These are phyloP conservation scores for Istiophorus platypterus DNA, from an alignment of 2,113 vertebrate genomes.

Conservation along the genomic window DNA sequence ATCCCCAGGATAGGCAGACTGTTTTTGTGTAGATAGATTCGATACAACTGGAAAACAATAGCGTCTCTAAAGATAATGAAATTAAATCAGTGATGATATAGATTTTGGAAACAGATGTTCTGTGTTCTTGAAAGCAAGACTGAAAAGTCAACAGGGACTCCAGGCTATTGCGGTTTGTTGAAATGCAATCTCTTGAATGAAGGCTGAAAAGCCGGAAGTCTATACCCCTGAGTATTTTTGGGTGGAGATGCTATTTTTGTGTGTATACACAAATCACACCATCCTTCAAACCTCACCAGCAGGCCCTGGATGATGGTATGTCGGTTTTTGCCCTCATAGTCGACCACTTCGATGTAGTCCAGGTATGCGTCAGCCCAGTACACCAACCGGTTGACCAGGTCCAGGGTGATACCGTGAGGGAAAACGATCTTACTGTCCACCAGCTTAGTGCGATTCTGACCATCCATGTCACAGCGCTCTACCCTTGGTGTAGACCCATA, in stretches of 20 bases:
- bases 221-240: not conserved
- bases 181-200: constrained; percentile 15
- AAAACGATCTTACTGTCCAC: constrained; percentile 98
- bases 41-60: constrained; percentile 37
- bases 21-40: constrained; percentile 16
- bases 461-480: constrained; percentile 97
- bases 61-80: constrained; percentile 20
- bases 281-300: constrained; percentile 86
- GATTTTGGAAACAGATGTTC: constrained; percentile 50
- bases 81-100: constrained; percentile 53
- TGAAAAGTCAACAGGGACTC: not conserved
- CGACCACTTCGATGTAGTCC: constrained; percentile 98
- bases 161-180: not conserved
- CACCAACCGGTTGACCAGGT: constrained; percentile 95
- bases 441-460: constrained; percentile 97
- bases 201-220: accelerated
- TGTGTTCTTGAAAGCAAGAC: not conserved
- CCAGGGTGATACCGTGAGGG: constrained; percentile 95
- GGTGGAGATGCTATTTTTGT: not conserved
- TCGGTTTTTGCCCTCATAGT: constrained; percentile 96
- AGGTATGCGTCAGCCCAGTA: constrained; percentile 98
- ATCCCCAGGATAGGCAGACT: constrained; percentile 3
- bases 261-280: not conserved
- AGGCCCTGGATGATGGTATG: constrained; percentile 98
- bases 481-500: constrained; percentile 97